Percentiles rank a stretch among this genome's conserved stretches.
phyloP scores from a whole-genome alignment of 1,140 invertebrate genomes.

The Meloidogyne hapla region DNA sequence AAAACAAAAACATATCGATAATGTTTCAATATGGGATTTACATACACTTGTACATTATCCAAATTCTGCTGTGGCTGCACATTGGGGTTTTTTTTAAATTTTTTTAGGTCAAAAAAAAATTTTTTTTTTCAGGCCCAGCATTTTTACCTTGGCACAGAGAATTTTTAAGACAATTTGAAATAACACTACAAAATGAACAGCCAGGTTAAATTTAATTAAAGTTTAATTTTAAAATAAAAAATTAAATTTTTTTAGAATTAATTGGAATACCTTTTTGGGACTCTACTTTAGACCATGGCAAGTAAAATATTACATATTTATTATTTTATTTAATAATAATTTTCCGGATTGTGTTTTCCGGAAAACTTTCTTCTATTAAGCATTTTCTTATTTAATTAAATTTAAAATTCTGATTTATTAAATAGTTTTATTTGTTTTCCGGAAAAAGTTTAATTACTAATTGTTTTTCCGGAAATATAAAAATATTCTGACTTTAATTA shows the following conservation, averaged over 20 bases:
- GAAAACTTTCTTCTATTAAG: slow-evolving; percentile 4
- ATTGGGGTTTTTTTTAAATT: slow-evolving; percentile 49
- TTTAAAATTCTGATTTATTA: neutral
- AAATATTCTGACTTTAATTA: too few relatives aligned
- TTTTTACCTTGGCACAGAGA: slow-evolving; percentile 61
- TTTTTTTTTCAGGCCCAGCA: slow-evolving; percentile 39
- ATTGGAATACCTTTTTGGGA: slow-evolving; percentile 62
- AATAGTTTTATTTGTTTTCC: neutral
- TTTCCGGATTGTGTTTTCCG: neutral
- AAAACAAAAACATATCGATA: slow-evolving; percentile 57
- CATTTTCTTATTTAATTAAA: too few relatives aligned
- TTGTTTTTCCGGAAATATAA: too few relatives aligned
- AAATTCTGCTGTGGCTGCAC: slow-evolving; percentile 60
- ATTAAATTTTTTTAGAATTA: neutral
- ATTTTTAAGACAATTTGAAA: slow-evolving; percentile 60
- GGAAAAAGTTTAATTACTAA: too few relatives aligned
- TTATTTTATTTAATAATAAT: too few relatives aligned
- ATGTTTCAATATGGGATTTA: slow-evolving; percentile 60
- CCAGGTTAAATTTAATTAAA: slow-evolving; percentile 43
- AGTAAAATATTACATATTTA: too few relatives aligned
- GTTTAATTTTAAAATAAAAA: neutral
- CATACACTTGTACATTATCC: slow-evolving; percentile 60
- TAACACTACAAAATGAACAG: slow-evolving; percentile 57
- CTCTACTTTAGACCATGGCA: slow-evolving; percentile 63
- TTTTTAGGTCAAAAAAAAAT: neutral